Base-by-base conservation (phyloP, 2,113 vertebrate species). In the Mastomys coucha region DNA sequence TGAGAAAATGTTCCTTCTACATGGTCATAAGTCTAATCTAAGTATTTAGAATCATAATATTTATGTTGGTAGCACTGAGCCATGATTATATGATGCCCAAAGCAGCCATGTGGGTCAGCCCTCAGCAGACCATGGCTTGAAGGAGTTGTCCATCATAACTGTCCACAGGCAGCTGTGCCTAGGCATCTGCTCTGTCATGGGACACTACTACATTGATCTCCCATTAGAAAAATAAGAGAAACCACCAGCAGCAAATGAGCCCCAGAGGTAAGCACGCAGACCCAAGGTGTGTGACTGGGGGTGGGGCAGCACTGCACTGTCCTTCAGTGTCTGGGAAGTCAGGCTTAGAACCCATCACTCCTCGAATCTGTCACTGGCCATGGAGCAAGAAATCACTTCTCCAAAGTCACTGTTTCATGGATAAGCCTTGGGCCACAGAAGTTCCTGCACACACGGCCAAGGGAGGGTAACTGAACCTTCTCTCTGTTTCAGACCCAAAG, bases 291-390 rank as follows among this genome's bases (percentile, higher is more conserved):
- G 9, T 17, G 19, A 22, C 13, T 33, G 22, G 28, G 17, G 36
- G 1, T 28, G 13, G 28, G 11, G 1, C 19, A 0, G 2, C 7
- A 26, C 69, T 53, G 63, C 45, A 7, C 45, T 1, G 1, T 31
- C 7, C 2, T 17, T 67, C 76, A 51, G 28, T 51, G 45, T 28
- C 76, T 49, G 19, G 56, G 58, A 84, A 20, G 6, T 7, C 9
- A 22, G 16, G 4, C 4, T 5, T 6, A 12, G n/a, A 53, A 10
- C 56, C 70, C 31, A 6, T 4, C 26, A 31, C 4, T 3, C 11
- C 63, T 1, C 1, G 0, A 0, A 36, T 73, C 49, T 4, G 3
- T 9, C 5, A 6, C 60, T 12, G 31, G 3, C 2, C 20, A 19
- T 7, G 16, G 7, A 16, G 6, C 22, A 1, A 70, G 26, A 13